phyloP scores from a whole-genome alignment of 2,113 vertebrate genomes.

The Ondatra zibethicus region DNA sequence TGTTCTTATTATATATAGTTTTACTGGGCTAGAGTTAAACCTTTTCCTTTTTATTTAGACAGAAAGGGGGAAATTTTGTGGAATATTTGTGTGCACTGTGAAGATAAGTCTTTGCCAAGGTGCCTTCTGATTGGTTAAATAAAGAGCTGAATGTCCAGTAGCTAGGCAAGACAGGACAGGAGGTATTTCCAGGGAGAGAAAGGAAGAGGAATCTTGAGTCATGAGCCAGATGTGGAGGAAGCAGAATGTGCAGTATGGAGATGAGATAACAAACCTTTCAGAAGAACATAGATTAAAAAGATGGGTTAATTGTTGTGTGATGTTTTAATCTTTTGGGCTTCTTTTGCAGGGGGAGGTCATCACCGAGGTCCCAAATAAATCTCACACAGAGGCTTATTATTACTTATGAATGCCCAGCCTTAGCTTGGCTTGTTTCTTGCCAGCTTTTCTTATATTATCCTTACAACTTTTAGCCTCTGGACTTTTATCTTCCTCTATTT shows the following conservation, averaged over 20 bases:
- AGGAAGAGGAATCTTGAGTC: background rate
- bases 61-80: background rate
- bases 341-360: too few species aligned
- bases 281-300: background rate
- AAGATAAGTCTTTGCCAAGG: background rate
- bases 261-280: background rate
- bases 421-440: too few species aligned
- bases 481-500: too few species aligned
- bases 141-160: background rate
- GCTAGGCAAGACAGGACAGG: background rate
- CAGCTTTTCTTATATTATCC: too few species aligned
- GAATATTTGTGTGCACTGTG: background rate
- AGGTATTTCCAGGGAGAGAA: background rate
- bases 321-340: too few species aligned
- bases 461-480: too few species aligned
- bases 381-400: too few species aligned
- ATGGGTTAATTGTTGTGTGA: background rate
- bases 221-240: background rate
- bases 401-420: too few species aligned
- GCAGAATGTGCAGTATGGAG: background rate
- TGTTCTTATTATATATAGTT: too few species aligned
- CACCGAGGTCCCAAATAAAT: too few species aligned
- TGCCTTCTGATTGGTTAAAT: background rate
- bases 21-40: background rate
- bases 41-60: background rate